phyloP scores from a whole-genome alignment of 2,797 vertebrate species.

The Sebastes cheni region DNA sequence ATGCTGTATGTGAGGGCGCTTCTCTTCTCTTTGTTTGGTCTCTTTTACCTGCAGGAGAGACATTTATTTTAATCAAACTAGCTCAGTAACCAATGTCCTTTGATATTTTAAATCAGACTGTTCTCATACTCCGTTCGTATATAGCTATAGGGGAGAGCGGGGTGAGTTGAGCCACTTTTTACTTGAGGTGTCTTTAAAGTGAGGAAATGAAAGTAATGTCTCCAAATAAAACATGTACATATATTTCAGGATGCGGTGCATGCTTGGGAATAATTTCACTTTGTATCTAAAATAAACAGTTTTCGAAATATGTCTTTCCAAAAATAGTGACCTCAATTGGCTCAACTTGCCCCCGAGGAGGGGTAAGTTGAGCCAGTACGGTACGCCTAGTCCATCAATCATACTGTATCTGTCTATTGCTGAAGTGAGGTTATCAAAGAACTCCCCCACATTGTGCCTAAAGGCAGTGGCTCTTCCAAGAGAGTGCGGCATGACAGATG shows the following conservation, averaged over 20 bases:
- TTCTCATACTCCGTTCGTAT: background rate
- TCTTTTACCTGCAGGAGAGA: constrained; percentile 4
- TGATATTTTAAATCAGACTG: background rate
- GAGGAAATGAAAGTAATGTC: background rate
- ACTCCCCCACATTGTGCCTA: no score
- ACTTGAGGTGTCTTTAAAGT: background rate
- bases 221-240: background rate
- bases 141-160: background rate
- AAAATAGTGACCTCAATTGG: no score
- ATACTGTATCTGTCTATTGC: no score
- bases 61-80: background rate
- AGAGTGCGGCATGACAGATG: no score
- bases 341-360: background rate
- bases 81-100: background rate
- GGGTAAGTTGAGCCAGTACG: background rate
- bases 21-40: background rate
- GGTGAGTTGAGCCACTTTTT: background rate
- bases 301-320: no score
- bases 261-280: background rate
- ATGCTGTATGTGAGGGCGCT: background rate
- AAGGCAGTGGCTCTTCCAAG: no score
- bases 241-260: background rate
- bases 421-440: no score
- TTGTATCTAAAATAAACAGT: no score
- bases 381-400: no score